A percentile compares a stretch with the other conserved stretches of the same genome.
Evolutionary conservation across 37 sponge, comb jelly and placozoan species (phyloP).

Genomic region (Trichoplax adhaerens): DNA sequence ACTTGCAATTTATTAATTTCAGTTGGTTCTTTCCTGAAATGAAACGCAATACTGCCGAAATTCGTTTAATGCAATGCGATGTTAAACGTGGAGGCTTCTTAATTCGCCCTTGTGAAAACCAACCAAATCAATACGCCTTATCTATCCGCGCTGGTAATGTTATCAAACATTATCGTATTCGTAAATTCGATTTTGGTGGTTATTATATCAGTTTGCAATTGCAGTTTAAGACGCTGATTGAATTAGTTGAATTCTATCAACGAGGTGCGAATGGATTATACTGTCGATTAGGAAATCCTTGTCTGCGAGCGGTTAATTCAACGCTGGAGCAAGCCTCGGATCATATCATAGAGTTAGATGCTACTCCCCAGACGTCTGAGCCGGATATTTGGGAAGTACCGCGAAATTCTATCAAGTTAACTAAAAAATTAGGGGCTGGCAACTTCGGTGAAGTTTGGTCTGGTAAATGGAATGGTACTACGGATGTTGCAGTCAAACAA

Average conservation of each 20-base stretch:
- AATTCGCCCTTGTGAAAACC: conserved; percentile 87
- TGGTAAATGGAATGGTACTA: conserved; percentile 70
- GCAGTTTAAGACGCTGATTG: too few relatives aligned
- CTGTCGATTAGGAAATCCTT: conserved; percentile 32
- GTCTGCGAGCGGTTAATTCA: conserved; percentile 64
- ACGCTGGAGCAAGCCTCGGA: conserved; percentile 81
- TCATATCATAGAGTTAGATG: too few relatives aligned
- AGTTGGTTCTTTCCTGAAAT: conserved; percentile 95
- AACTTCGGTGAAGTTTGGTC: conserved; percentile 79
- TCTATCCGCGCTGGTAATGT: conserved; percentile 28
- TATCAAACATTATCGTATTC: too few relatives aligned
- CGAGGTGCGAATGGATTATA: too few relatives aligned
- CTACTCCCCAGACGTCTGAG: background rate
- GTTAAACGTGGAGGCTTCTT: conserved; percentile 62
- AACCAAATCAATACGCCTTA: conserved; percentile 79
- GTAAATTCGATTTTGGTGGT: too few relatives aligned
- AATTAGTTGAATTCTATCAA: too few relatives aligned
- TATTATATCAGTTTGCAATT: too few relatives aligned
- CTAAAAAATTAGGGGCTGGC: conserved; percentile 65
- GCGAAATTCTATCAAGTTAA: conserved; percentile 42
- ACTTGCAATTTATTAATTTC: background rate
- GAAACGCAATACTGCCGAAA: conserved; percentile 82
- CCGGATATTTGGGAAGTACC: conserved; percentile 64
- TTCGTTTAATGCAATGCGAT: conserved; percentile 46
- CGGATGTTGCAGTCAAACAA: conserved; percentile 71